phyloP scores from a whole-genome alignment of 2,797 vertebrate species.

The Epinephelus coioides region DNA sequence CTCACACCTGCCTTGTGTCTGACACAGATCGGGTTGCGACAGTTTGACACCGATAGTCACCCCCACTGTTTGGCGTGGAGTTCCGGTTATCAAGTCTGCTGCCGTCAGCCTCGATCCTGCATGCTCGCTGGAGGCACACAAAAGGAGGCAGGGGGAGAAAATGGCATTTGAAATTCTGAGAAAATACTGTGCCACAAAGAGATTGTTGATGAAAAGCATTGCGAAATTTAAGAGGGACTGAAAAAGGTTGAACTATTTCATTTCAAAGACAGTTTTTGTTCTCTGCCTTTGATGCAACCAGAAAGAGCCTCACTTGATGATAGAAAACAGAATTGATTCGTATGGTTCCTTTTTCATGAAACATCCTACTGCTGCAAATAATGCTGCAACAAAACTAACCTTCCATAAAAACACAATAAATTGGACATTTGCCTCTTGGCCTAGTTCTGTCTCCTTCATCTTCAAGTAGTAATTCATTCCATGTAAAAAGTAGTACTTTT shows the following conservation, averaged over 20 bases:
- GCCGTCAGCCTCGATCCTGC: constrained; percentile 43
- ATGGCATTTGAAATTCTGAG: constrained; percentile 55
- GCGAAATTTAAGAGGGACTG: constrained; percentile 53
- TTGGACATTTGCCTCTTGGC: constrained; percentile 45
- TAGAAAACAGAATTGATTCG: constrained; percentile 59
- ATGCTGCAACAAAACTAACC: constrained; percentile 49
- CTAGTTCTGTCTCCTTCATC: constrained; percentile 13
- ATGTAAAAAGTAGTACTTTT: constrained; percentile 1
- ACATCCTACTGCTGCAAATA: constrained; percentile 41
- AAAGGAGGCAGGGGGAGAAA: constrained; percentile 47
- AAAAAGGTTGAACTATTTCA: constrained; percentile 59
- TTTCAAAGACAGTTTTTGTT: constrained; percentile 60
- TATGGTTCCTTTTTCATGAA: constrained; percentile 44
- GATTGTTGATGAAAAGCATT: constrained; percentile 58
- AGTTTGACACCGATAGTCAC: constrained; percentile 55
- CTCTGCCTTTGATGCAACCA: constrained; percentile 54
- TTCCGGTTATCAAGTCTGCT: constrained; percentile 50
- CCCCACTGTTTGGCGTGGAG: constrained; percentile 51
- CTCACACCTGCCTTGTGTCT: constrained; percentile 64
- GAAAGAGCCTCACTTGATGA: constrained; percentile 45
- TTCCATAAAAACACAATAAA: constrained; percentile 35
- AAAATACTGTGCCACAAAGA: constrained; percentile 59
- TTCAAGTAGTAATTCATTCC: constrained; percentile 38
- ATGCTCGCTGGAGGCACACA: constrained; percentile 45
- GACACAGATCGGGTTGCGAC: constrained; percentile 65